phyloP scores from a whole-genome alignment of 2,113 vertebrate species.

The Caretta caretta region DNA sequence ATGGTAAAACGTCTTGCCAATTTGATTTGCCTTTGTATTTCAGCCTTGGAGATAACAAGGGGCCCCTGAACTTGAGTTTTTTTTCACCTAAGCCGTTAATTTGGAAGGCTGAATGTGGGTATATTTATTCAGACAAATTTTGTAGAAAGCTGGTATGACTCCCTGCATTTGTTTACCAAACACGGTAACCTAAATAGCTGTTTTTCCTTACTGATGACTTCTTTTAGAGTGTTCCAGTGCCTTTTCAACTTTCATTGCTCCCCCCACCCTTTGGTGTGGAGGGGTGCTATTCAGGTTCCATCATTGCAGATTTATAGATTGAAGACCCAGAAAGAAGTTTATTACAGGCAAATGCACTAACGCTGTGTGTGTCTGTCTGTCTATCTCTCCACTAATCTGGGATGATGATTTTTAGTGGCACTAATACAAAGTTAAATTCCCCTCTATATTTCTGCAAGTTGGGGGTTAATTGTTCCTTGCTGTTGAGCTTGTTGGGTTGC shows the following conservation, averaged over 20 bases:
- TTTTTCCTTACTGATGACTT: not conserved
- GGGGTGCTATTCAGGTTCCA: not conserved
- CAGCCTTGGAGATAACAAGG: not conserved
- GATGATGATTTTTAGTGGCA: not conserved
- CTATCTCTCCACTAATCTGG: rapidly evolving
- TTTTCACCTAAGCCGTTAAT: not conserved
- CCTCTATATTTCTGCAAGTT: not conserved
- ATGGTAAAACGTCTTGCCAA: not conserved
- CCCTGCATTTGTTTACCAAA: not conserved
- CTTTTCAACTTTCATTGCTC: slow-evolving; percentile 13
- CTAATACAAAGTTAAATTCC: not conserved
- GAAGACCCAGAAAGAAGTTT: slow-evolving; percentile 9
- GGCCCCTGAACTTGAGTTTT: not conserved
- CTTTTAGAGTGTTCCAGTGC: not conserved
- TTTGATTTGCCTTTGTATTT: not conserved
- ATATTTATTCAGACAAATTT: not conserved
- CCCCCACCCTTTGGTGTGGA: not conserved
- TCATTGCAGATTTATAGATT: not conserved
- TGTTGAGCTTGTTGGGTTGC: not conserved
- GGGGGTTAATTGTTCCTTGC: not conserved
- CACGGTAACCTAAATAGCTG: not conserved
- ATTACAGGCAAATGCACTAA: not conserved
- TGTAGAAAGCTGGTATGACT: not conserved
- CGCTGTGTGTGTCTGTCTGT: not conserved
- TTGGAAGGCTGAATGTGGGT: not conserved